phyloP scores from a whole-genome alignment of 2,888 invertebrate species.

The Polydrusus pterygomalis region DNA sequence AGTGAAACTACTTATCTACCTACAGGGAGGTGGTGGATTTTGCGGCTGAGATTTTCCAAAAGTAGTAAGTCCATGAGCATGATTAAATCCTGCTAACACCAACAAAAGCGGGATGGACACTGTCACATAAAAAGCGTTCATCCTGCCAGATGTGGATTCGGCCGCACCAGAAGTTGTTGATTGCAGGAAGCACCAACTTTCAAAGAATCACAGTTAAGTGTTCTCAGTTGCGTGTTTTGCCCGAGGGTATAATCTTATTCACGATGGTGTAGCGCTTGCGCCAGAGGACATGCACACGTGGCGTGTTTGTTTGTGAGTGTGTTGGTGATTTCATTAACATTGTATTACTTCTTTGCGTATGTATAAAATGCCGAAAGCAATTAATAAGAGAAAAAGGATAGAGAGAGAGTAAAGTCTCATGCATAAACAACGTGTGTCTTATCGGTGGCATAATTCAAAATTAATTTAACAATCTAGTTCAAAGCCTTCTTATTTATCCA shows the following conservation, averaged over 20 bases:
- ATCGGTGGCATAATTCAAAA: no score
- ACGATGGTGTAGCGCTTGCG: conserved; percentile 62
- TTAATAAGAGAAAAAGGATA: no score
- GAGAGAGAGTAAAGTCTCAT: no score
- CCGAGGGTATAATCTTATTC: background rate
- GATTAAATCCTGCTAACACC: conserved; percentile 72
- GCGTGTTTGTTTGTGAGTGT: conserved; percentile 45
- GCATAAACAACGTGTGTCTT: no score
- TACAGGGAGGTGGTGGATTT: conserved; percentile 31
- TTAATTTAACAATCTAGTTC: no score
- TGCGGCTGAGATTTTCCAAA: conserved; percentile 69
- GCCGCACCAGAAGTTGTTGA: conserved; percentile 19
- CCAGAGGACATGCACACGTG: conserved; percentile 65
- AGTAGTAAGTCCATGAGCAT: conserved; percentile 71
- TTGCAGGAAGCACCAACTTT: conserved; percentile 17
- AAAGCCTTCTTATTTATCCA: no score
- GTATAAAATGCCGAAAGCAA: no score
- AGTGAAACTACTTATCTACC: conserved; percentile 15
- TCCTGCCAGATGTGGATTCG: conserved; percentile 50
- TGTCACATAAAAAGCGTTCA: conserved; percentile 71
- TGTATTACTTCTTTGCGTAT: conserved; percentile 64
- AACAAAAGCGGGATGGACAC: conserved; percentile 75
- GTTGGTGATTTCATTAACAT: conserved; percentile 59
- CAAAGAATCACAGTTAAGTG: conserved; percentile 64
- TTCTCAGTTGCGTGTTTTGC: conserved; percentile 62